phyloP scores from a whole-genome alignment of 2,797 vertebrate species.

The Poecile montanus region DNA sequence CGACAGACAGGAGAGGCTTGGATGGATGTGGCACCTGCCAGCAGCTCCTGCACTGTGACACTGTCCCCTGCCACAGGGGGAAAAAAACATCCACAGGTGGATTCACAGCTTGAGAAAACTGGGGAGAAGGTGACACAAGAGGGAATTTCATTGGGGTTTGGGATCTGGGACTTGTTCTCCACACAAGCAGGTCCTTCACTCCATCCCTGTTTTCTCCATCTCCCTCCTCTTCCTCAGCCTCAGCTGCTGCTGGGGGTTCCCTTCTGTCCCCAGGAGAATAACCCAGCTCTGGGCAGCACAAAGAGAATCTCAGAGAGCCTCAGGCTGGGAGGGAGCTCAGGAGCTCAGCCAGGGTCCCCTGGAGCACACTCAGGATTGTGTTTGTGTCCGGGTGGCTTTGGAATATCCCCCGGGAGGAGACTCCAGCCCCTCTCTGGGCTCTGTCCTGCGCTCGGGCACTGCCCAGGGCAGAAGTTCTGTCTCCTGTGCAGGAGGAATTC shows the following conservation, averaged over 20 bases:
- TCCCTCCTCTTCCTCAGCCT: not conserved
- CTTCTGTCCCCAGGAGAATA: not conserved
- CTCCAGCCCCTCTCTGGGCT: too few relatives aligned
- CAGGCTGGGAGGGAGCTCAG: not conserved
- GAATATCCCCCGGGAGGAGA: not conserved
- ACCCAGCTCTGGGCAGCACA: not conserved
- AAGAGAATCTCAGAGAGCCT: not conserved
- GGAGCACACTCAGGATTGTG: not conserved
- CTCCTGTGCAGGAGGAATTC: too few relatives aligned
- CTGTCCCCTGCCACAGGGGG: fast-evolving
- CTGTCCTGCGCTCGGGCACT: not conserved
- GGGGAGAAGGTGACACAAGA: not conserved
- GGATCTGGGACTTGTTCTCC: not conserved
- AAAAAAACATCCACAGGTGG: too few relatives aligned
- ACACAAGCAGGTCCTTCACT: not conserved
- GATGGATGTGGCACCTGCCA: not conserved
- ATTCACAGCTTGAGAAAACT: not conserved
- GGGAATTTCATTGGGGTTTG: not conserved
- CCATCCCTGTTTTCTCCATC: not conserved
- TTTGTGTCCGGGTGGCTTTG: not conserved
- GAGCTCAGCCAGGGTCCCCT: not conserved
- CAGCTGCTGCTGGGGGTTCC: not conserved
- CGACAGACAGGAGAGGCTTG: not conserved
- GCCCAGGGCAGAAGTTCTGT: not conserved
- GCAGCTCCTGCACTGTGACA: too few relatives aligned